Evolutionary conservation across 2,888 invertebrate genomes (phyloP).

Genomic region (Hipparchia sbordonii): DNA sequence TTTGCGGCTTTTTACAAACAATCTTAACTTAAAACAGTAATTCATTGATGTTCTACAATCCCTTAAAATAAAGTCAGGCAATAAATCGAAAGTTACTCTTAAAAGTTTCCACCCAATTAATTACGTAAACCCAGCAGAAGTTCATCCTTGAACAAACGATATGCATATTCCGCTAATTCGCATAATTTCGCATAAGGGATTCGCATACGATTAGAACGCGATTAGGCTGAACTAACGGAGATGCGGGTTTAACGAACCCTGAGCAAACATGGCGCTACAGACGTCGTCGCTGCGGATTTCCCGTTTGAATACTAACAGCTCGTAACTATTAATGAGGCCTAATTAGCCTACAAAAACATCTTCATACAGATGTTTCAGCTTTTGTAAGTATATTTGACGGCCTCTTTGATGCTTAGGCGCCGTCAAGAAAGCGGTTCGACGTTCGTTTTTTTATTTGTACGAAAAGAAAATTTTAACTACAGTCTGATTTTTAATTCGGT

Average conservation of each 20-base stretch:
- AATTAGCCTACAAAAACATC: constrained; percentile 17
- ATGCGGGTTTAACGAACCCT: constrained; percentile 54
- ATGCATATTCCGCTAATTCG: constrained; percentile 35
- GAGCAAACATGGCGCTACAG: constrained; percentile 47
- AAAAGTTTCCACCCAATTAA: constrained; percentile 15
- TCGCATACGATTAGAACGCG: constrained; percentile 64
- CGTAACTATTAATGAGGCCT: constrained; percentile 29
- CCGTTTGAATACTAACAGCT: constrained; percentile 30
- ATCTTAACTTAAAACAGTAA: background rate
- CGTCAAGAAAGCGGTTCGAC: background rate
- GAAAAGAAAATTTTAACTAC: too few relatives aligned
- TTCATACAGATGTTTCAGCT: background rate
- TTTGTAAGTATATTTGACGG: background rate
- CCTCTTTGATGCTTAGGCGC: background rate
- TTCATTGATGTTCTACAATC: background rate
- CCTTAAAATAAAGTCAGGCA: constrained; percentile 6
- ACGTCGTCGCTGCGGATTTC: constrained; percentile 26
- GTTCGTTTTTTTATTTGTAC: background rate
- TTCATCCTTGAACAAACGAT: constrained; percentile 19
- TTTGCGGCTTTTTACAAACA: background rate
- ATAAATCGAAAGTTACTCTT: constrained; percentile 16
- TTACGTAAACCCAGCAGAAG: constrained; percentile 19
- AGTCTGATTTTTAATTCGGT: too few relatives aligned
- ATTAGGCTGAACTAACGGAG: constrained; percentile 55
- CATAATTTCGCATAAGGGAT: constrained; percentile 52